These are phyloP conservation scores for Autographa gamma DNA, from an alignment of 2,888 invertebrate species.

Conservation along the genomic window DNA sequence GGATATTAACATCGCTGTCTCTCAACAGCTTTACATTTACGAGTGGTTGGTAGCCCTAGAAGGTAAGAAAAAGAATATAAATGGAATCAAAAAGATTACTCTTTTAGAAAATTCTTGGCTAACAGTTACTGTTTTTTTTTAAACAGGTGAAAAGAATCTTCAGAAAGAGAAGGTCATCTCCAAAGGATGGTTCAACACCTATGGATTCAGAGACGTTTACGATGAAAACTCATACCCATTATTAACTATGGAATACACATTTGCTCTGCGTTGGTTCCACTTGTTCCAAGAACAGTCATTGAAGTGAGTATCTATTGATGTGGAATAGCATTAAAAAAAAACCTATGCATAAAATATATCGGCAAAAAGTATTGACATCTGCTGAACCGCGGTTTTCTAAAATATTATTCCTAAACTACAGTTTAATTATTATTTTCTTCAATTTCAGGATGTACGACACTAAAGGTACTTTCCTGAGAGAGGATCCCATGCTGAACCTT, in stretches of 20 bases:
- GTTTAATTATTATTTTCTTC: too few relatives aligned
- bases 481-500: neutral
- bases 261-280: neutral
- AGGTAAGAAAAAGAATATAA: constrained; percentile 54
- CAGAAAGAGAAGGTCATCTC: neutral
- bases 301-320: neutral
- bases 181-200: neutral
- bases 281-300: neutral
- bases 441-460: neutral
- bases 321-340: too few relatives aligned
- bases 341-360: too few relatives aligned
- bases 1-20: constrained; percentile 63
- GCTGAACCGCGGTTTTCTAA: too few relatives aligned
- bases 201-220: neutral
- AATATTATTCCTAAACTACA: too few relatives aligned
- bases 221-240: neutral
- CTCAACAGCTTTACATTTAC: constrained; percentile 60
- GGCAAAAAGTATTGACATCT: too few relatives aligned
- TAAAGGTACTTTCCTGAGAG: neutral
- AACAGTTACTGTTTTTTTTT: neutral
- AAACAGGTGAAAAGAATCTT: neutral
- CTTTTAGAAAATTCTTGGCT: neutral
- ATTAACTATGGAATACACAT: neutral
- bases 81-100: neutral
- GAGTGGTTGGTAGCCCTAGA: constrained; percentile 59